Conservation (phyloP, 37 sponge, comb jelly and placozoan genomes). For the Lycopodina hypogea region DNA sequence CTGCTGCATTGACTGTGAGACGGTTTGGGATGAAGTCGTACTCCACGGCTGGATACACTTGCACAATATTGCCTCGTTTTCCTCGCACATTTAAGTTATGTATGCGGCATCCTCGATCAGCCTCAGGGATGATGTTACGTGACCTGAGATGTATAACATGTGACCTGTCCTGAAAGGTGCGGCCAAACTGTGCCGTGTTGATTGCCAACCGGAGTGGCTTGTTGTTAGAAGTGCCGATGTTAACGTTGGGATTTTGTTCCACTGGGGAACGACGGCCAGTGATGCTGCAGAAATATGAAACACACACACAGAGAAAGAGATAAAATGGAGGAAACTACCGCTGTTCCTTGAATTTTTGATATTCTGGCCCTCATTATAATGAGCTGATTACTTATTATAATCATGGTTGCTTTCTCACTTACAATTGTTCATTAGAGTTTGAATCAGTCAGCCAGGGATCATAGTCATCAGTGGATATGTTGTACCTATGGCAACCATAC, state of each 20-base stretch:
- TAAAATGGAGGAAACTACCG: neutral
- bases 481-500: constrained; percentile 84
- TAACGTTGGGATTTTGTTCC: constrained; percentile 83
- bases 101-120: constrained; percentile 36
- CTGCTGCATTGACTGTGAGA: constrained; percentile 38
- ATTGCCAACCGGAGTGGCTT: constrained; percentile 87
- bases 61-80: constrained; percentile 98
- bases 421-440: constrained; percentile 72
- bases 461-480: constrained; percentile 99
- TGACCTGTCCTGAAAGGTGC: constrained; percentile 93
- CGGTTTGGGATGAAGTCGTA: constrained; percentile 98
- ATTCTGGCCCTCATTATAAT: no score
- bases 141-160: constrained; percentile 68
- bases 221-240: constrained; percentile 85
- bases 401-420: no score
- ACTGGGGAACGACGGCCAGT: constrained; percentile 78
- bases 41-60: constrained; percentile 92
- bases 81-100: constrained; percentile 96
- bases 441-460: constrained; percentile 87
- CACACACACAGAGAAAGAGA: neutral
- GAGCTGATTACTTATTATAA: neutral
- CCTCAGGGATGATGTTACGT: constrained; percentile 8
- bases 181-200: constrained; percentile 96
- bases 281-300: constrained; percentile 23
- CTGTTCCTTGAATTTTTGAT: no score